Conservation (phyloP, 2,888 invertebrate genomes). For the Blera fallax region DNA sequence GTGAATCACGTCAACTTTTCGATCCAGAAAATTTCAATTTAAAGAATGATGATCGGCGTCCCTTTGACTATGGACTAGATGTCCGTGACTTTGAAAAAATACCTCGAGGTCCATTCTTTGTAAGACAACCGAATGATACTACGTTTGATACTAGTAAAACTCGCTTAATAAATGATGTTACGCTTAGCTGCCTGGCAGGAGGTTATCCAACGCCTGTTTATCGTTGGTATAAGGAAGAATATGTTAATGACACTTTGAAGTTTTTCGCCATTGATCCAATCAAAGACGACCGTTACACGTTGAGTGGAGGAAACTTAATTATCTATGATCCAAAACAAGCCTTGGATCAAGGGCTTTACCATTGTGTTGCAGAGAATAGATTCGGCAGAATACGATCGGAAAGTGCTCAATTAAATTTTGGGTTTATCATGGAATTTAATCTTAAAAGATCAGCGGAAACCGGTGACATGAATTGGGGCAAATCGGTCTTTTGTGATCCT, state of each 20-base stretch:
- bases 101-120: slow-evolving; percentile 94
- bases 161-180: slow-evolving; percentile 87
- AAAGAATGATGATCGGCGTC: slow-evolving; percentile 89
- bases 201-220: slow-evolving; percentile 95
- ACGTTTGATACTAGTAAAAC: slow-evolving; percentile 91
- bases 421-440: slow-evolving; percentile 94
- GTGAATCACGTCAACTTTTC: slow-evolving; percentile 84
- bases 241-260: slow-evolving; percentile 89
- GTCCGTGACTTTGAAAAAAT: slow-evolving; percentile 90
- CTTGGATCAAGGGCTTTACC: slow-evolving; percentile 92
- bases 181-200: slow-evolving; percentile 90
- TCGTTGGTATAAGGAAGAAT: slow-evolving; percentile 94
- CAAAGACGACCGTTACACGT: slow-evolving; percentile 88
- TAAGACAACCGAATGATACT: slow-evolving; percentile 90
- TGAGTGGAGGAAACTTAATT: slow-evolving; percentile 95
- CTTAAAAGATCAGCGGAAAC: slow-evolving; percentile 91
- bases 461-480: slow-evolving; percentile 96
- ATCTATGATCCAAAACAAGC: slow-evolving; percentile 92
- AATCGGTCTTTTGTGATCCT: slow-evolving; percentile 95
- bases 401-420: slow-evolving; percentile 93
- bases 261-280: slow-evolving; percentile 90
- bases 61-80: slow-evolving; percentile 93
- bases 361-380: slow-evolving; percentile 94
- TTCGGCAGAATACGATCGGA: slow-evolving; percentile 95
- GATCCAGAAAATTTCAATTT: slow-evolving; percentile 86